These are phyloP conservation scores for Alauda arvensis DNA, from an alignment of 2,797 vertebrate genomes.

Conservation along the genomic window DNA sequence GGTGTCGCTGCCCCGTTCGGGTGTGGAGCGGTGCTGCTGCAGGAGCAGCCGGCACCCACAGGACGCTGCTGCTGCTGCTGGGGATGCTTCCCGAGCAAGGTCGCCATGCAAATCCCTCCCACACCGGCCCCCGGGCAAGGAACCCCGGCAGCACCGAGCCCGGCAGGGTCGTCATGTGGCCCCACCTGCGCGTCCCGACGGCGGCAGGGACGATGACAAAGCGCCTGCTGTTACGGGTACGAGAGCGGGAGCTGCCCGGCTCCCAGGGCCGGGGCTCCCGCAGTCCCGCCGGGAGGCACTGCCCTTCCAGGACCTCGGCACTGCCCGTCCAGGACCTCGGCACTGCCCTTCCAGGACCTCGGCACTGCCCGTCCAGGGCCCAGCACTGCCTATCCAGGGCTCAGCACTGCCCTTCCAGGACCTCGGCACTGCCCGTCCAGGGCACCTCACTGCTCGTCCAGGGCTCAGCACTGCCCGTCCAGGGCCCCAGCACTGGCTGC, in stretches of 20 bases:
- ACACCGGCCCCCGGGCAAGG: rapidly evolving
- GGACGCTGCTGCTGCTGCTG: neutral
- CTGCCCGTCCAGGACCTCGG: too few relatives aligned
- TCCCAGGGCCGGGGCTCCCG: neutral
- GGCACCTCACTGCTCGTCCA: too few relatives aligned
- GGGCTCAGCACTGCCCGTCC: too few relatives aligned
- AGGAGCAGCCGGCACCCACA: neutral
- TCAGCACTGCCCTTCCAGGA: too few relatives aligned
- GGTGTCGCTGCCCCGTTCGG: rapidly evolving
- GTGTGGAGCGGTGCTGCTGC: neutral
- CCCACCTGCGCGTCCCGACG: neutral
- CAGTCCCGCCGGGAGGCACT: neutral
- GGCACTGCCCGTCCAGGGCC: neutral
- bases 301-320: neutral
- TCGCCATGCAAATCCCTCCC: neutral
- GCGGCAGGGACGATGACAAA: neutral
- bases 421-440: neutral
- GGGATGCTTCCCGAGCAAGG: neutral
- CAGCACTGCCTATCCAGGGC: neutral
- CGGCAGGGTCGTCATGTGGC: neutral
- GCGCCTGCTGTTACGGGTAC: neutral
- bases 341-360: too few relatives aligned
- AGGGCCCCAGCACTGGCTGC: neutral
- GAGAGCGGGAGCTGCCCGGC: neutral
- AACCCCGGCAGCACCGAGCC: neutral